A percentile compares a stretch with the other conserved stretches of the same genome.
phyloP scores from a whole-genome alignment of 2,888 invertebrate species.

The Zygothrica quintamaculata region DNA sequence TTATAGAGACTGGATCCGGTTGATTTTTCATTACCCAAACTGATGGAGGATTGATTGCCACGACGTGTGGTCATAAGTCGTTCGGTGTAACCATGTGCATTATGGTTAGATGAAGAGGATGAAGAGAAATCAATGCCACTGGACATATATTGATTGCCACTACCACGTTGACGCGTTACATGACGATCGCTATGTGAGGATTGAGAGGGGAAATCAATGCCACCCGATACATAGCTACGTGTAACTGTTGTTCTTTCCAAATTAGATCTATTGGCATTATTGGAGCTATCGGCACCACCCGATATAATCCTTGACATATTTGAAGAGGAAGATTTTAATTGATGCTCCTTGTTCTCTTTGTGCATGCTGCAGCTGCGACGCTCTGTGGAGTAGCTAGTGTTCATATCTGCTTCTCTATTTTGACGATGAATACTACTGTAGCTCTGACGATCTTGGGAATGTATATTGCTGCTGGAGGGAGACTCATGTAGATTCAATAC shows the following conservation, averaged over 20 bases:
- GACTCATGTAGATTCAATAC: slow-evolving; percentile 91
- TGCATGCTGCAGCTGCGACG: slow-evolving; percentile 66
- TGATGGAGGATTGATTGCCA: slow-evolving; percentile 91
- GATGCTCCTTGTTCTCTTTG: slow-evolving; percentile 67
- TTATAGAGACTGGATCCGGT: slow-evolving; percentile 89
- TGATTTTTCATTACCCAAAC: slow-evolving; percentile 88
- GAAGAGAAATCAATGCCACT: slow-evolving; percentile 74
- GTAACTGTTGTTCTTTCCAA: slow-evolving; percentile 56
- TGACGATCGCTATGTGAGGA: slow-evolving; percentile 55
- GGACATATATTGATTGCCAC: slow-evolving; percentile 57
- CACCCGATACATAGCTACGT: slow-evolving; percentile 55
- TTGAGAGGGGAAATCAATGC: slow-evolving; percentile 64
- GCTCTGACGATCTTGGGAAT: slow-evolving; percentile 90
- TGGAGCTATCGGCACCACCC: slow-evolving; percentile 33
- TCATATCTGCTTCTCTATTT: slow-evolving; percentile 86
- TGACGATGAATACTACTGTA: slow-evolving; percentile 92
- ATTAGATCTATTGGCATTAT: slow-evolving; percentile 41
- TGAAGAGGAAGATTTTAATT: slow-evolving; percentile 50
- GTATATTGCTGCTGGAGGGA: slow-evolving; percentile 87
- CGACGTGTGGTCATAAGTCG: slow-evolving; percentile 84
- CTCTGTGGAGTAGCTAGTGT: slow-evolving; percentile 53
- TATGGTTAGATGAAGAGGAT: slow-evolving; percentile 49
- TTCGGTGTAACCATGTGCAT: slow-evolving; percentile 65
- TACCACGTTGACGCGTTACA: slow-evolving; percentile 54
- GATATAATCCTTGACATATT: slow-evolving; percentile 66